Conservation (phyloP, 2,797 vertebrate species). For the Eremophila alpestris region DNA sequence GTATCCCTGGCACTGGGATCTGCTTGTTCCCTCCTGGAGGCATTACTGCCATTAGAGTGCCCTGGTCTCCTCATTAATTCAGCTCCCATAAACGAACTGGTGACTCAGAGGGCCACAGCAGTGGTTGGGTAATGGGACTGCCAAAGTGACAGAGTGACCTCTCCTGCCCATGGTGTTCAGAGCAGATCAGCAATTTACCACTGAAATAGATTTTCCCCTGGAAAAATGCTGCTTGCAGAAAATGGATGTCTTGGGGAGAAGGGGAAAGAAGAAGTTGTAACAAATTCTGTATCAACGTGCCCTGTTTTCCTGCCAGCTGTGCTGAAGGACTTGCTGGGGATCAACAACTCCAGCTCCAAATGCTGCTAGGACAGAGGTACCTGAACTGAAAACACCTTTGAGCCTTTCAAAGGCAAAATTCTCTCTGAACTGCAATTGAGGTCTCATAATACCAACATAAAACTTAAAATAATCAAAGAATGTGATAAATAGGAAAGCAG, state of each 20-base stretch:
- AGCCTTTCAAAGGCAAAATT: background rate
- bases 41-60: background rate
- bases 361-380: background rate
- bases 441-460: background rate
- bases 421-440: background rate
- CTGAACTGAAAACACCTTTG: background rate
- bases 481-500: background rate
- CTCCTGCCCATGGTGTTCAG: background rate
- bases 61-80: background rate
- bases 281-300: background rate
- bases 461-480: background rate
- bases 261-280: background rate
- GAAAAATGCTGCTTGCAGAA: background rate
- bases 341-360: background rate
- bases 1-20: background rate
- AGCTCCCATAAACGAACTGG: background rate
- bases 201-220: background rate
- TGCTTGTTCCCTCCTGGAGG: background rate
- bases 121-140: background rate
- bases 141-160: background rate
- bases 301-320: background rate
- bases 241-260: background rate
- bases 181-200: background rate
- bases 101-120: background rate
- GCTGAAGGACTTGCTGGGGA: background rate